These are phyloP conservation scores for Nyctereutes procyonoides DNA, from an alignment of 2,113 vertebrate species.

Conservation along the genomic window DNA sequence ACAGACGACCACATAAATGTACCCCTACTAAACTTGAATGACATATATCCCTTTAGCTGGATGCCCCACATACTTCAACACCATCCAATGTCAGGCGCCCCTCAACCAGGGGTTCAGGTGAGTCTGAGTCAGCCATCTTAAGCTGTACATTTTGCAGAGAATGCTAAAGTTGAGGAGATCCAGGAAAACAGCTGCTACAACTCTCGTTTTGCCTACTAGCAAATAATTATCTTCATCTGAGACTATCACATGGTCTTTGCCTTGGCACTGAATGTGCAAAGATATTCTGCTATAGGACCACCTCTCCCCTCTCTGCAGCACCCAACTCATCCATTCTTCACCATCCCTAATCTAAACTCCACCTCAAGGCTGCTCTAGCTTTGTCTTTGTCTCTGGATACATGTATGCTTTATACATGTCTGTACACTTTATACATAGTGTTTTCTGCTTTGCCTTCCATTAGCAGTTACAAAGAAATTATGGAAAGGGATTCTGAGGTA, in stretches of 20 bases:
- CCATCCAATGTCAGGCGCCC: neutral
- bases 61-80: neutral
- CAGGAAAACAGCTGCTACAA: neutral
- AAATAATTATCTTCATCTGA: constrained; percentile 2
- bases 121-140: neutral
- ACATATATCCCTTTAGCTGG: neutral
- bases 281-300: neutral
- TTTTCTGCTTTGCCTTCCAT: neutral
- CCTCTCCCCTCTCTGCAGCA: neutral
- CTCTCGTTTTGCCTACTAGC: constrained; percentile 9
- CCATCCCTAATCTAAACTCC: neutral
- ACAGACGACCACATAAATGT: neutral
- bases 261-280: neutral
- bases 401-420: neutral
- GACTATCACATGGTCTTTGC: neutral
- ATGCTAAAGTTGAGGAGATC: neutral
- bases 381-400: neutral
- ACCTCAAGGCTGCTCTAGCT: neutral
- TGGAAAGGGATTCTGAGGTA: neutral
- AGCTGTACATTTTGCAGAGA: neutral
- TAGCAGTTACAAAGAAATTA: constrained; percentile 14
- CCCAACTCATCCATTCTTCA: neutral
- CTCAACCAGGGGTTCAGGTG: neutral
- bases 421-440: neutral
- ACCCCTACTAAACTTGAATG: neutral